phyloP scores from a whole-genome alignment of 1,140 invertebrate genomes.

The Arion vulgaris region DNA sequence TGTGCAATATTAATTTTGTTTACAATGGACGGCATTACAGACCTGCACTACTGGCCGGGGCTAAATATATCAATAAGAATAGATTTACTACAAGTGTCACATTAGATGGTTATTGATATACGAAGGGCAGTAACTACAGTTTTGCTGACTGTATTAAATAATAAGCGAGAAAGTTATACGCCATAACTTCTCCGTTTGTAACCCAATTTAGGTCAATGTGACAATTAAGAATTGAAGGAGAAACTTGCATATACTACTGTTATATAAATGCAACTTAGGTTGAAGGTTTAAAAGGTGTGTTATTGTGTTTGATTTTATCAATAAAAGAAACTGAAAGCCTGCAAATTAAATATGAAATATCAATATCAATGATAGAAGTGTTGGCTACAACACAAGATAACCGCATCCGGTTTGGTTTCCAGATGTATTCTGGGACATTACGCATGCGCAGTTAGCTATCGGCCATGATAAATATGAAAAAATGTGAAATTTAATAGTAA shows the following conservation, averaged over 20 bases:
- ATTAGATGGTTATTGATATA: background rate
- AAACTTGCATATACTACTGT: background rate
- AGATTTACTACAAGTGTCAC: background rate
- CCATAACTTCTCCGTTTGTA: background rate
- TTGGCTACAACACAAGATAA: constrained; percentile 9
- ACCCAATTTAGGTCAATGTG: background rate
- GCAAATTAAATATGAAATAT: background rate
- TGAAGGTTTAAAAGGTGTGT: background rate
- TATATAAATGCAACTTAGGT: background rate
- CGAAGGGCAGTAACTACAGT: background rate
- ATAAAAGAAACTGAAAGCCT: background rate
- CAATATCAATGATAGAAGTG: background rate
- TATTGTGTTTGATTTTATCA: background rate
- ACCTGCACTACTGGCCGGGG: too few relatives aligned
- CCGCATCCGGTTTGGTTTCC: constrained; percentile 24
- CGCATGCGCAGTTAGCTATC: constrained; percentile 32
- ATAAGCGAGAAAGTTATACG: background rate
- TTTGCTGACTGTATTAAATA: background rate
- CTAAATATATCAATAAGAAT: too few relatives aligned
- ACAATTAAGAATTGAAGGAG: background rate
- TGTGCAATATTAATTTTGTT: too few relatives aligned
- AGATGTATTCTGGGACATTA: constrained; percentile 36
- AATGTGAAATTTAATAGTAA: constrained; percentile 13
- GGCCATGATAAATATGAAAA: constrained; percentile 39
- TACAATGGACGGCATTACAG: too few relatives aligned